Base-by-base conservation (phyloP, 2,888 invertebrate genomes). In the Ennomos erosarius region DNA sequence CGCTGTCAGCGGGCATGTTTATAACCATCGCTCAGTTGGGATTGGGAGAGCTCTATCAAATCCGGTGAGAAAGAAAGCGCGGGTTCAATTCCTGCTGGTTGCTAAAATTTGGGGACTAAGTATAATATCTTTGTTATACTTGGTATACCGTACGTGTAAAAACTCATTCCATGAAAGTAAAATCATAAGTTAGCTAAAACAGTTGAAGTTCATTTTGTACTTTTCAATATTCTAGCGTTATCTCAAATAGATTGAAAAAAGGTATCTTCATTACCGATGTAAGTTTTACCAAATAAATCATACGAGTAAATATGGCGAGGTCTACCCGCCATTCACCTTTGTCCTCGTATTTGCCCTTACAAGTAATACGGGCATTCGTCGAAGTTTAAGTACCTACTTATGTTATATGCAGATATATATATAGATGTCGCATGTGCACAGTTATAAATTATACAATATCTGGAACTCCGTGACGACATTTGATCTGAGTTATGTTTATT, bases 401-500 rank as follows among this genome's bases (percentile, higher is more conserved):
- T 26, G 6, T 26, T 54, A 39, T 54, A 39, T 46, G 13, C 36
- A 42, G 8, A 26, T 26, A 26, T 36, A 33, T n/a, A 9, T 26
- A 34, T 45, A 12, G 26, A 36, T 33, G 10, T 72, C 67, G 70
- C 75, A 79, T 76, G 74, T 72, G 74, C 62, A 66, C 69, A 73
- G 80, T 80, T 81, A 82, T 82, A 85, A 82, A 85, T 76, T 86
- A 86, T 84, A 87, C 81, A 85, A 82, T 86, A 84, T 80, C 82
- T 75, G 75, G 65, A 81, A 76, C 74, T 81, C 79, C 74, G 75
- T 78, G 81, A 82, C 84, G 81, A 82, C 79, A 75, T 82, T 73
- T 81, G 80, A 86, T 81, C 78, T 74, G 70, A 67, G 81, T 83
- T 85, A 86, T 82, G 82, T 87, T 86, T 88, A 86, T 85, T 88